Base-by-base conservation (phyloP, 2,797 vertebrate species). In the Lacerta viridis region DNA sequence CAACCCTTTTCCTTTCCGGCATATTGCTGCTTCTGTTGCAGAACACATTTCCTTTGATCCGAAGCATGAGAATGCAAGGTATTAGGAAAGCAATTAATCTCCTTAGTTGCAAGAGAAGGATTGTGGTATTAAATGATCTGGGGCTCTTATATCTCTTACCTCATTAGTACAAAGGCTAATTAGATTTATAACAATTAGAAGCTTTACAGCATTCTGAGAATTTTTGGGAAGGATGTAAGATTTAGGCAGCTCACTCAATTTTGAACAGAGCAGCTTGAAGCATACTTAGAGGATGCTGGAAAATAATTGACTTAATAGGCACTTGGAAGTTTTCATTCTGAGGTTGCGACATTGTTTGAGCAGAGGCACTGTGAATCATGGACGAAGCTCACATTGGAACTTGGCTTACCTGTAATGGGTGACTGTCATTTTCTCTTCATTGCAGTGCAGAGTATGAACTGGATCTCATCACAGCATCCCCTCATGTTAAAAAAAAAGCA, bases 91-190 rank as follows among this genome's bases (percentile, higher is more conserved):
- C 69, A 91, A 83, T 92, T 93, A 90, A 95, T 92, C 93, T 92
- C 81, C 3, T 95, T 92, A 93, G 84, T 41, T 88, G 88, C 82
- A 36, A 64, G 93, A 93, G 71, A 89, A 89, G 80, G 90, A 93
- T 94, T 92, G 94, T 93, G 85, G 91, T 74, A 78, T 91, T 93
- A 91, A 80, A 90, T 71, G 69, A 90, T 77, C 80, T 15, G 81
- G 87, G 93, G 91, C 87, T 91, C 77, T 77, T 93, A 92, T 90
- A 85, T 86, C 83, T 91, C 87, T 89, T 64, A 82, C 74, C 93
- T 95, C 95, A 96, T 96, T 95, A 96, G 93, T 84, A 84, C 80
- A 93, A 91, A 84, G 86, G 13, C 95, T 96, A 93, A 96, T 96
- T 96, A 92, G 92, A 92, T 96, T 88, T 80, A 88, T 89, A 95